Evolutionary conservation across 2,113 vertebrate genomes (phyloP).

Genomic region (Sebastes schlegelii): DNA sequence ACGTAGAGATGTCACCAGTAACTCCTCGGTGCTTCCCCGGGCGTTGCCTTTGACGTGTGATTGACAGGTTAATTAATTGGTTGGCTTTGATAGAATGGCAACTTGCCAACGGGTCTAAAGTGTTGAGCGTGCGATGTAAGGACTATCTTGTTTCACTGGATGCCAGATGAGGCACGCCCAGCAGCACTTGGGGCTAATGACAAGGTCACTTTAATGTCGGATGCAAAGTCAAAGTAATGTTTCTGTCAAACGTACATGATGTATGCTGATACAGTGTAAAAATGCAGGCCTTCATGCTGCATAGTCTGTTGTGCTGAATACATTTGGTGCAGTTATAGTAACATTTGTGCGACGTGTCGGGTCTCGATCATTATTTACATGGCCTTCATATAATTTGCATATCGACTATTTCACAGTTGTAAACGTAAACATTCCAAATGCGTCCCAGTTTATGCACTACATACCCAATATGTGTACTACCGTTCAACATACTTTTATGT

Average conservation of each 20-base stretch:
- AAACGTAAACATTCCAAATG: too few relatives aligned
- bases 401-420: too few relatives aligned
- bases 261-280: not conserved
- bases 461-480: too few relatives aligned
- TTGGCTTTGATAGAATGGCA: slow-evolving; percentile 40
- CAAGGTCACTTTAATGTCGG: slow-evolving; percentile 21
- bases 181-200: not conserved
- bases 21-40: not conserved
- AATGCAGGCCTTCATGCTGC: too few relatives aligned
- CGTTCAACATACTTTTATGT: too few relatives aligned
- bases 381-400: not conserved
- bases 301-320: not conserved
- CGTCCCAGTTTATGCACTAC: too few relatives aligned
- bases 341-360: not conserved
- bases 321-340: not conserved
- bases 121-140: slow-evolving; percentile 5
- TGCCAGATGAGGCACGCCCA: not conserved
- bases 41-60: slow-evolving; percentile 9
- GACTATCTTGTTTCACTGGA: slow-evolving; percentile 6
- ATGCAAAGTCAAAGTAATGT: slow-evolving; percentile 21
- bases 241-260: slow-evolving; percentile 5
- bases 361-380: not conserved
- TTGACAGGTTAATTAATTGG: slow-evolving; percentile 42
- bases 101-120: slow-evolving; percentile 13
- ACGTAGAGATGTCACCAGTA: not conserved